Percentiles rank a stretch among this genome's conserved stretches.
These are phyloP conservation scores for Cynodonichthys magdalenae DNA, from an alignment of 2,797 vertebrate species.

Conservation along the genomic window DNA sequence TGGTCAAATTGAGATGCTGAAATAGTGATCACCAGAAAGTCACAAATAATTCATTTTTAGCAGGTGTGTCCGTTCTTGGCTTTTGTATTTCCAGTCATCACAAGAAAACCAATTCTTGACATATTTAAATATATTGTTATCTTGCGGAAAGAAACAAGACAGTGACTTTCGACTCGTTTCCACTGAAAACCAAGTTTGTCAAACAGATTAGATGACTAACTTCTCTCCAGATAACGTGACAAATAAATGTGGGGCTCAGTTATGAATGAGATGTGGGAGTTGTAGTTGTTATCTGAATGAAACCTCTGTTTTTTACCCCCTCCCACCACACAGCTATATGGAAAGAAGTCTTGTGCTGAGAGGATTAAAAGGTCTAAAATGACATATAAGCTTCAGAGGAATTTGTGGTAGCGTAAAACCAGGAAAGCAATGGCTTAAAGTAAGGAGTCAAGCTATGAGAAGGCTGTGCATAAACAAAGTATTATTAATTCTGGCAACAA, in stretches of 20 bases:
- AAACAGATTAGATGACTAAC: too few relatives aligned
- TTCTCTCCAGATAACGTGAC: neutral
- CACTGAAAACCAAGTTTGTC: too few relatives aligned
- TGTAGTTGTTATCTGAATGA: neutral
- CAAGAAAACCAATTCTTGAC: too few relatives aligned
- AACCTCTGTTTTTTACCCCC: neutral
- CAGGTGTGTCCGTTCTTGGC: too few relatives aligned
- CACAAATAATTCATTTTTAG: too few relatives aligned
- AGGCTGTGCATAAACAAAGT: neutral
- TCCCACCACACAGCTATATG: neutral
- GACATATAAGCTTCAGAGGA: neutral
- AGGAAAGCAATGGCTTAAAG: neutral
- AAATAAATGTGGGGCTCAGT: neutral
- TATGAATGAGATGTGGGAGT: neutral
- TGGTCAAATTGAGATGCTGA: too few relatives aligned
- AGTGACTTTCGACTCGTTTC: too few relatives aligned
- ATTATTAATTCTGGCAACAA: neutral
- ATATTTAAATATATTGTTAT: too few relatives aligned
- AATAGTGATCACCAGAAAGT: too few relatives aligned
- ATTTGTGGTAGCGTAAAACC: neutral
- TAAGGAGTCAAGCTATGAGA: neutral
- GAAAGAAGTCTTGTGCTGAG: neutral
- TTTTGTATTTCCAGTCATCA: too few relatives aligned
- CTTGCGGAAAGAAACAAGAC: too few relatives aligned
- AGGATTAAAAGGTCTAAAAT: neutral